Base-by-base conservation (phyloP, 1,140 invertebrate species). In the Campoletis sonorensis region DNA sequence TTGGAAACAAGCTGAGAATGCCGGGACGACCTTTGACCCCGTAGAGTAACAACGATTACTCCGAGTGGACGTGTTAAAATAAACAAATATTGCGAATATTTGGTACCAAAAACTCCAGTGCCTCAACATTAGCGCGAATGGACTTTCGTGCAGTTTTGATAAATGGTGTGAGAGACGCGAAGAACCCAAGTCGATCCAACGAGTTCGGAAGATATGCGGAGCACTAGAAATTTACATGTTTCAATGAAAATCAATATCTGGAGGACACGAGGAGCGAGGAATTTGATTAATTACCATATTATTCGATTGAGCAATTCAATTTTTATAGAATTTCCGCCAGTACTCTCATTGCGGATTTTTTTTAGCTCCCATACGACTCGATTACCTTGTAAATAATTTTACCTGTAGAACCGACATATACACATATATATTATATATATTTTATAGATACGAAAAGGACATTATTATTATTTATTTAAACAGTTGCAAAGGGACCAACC, bases 371-470 rank as follows among this genome's bases (percentile, higher is more conserved):
- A 15, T 40, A 23, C 82, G 81, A 73, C 77, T 81, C 73, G n/a
- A 45, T 85, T 85, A 73, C 78, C 81, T 30, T 92, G 91, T 92
- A 92, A 85, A 92, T 92, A 92, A 89, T 87, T 87, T 89, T 88
- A 87, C 85, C 86, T 89, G 88, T 83, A 83, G 68, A 81, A 73
- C 80, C 71, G 72, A 81, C 45, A 72, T 23, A 78, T 18, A 80
- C 27, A 78, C 23, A 85, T 83, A 84, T 85, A 85, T 51, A 54
- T 84, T 88, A 75, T 90, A 91, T 91, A 90, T 90, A 90, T 91
- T 89, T 87, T 26, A 83, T 82, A 83, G 73, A 68, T 37, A 79
- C 68, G 58, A 80, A 83, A 83, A 79, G 76, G 80, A 83, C 80
- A 83, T 83, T 83, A 83, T 80, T 84, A 81, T 80, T 84, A 81